Evolutionary conservation across 2,797 vertebrate species (phyloP), one percentile per base, ranked within the genome.

Genomic region (Psittacula derbiana): DNA sequence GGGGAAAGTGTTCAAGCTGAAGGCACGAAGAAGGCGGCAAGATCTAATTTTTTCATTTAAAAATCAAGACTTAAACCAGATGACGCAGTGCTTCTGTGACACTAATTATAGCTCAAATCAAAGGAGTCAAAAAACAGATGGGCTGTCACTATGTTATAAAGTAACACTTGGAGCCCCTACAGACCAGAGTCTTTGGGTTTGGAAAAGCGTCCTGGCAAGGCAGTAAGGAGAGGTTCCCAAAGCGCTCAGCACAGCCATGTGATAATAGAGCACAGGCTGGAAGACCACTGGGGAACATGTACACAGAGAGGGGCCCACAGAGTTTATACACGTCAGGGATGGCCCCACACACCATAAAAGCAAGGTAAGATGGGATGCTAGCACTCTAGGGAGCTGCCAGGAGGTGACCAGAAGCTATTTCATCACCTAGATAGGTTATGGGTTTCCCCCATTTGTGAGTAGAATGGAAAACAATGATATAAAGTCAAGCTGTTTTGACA

Each of bases 271-370:
- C 3, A 0, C 43, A 11, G 50, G 17, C 40, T 18, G 73, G 8
- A 40, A 17, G 12, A 19, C 21, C 20, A 1, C 6, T 2, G 1
- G 5, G 16, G 23, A 4, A 62, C 1, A 1, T 0, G 5, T 43
- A 44, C 17, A 10, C 10, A 6, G 18, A 7, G 7, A 46, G 15
- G 0, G 21, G 40, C 43, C n/a, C 4, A 1, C 20, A 50, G 19
- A 28, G 61, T 65, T 46, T 7, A 2, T 25, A 3, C 2, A 2
- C 1, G 0, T 7, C 41, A 15, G n/a, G 11, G 12, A 4, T 18
- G 61, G 36, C 16, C 33, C 23, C 50, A 11, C 5, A 4, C 44
- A 5, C 19, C 9, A 4, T 1, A 4, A 11, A 28, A 38, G 12
- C 4, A 16, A 19, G 8, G 17, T 0, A 0, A 1, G 3, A 47